These are phyloP conservation scores for Drosophila trapezifrons DNA, from an alignment of 1,140 invertebrate species.

Conservation along the genomic window DNA sequence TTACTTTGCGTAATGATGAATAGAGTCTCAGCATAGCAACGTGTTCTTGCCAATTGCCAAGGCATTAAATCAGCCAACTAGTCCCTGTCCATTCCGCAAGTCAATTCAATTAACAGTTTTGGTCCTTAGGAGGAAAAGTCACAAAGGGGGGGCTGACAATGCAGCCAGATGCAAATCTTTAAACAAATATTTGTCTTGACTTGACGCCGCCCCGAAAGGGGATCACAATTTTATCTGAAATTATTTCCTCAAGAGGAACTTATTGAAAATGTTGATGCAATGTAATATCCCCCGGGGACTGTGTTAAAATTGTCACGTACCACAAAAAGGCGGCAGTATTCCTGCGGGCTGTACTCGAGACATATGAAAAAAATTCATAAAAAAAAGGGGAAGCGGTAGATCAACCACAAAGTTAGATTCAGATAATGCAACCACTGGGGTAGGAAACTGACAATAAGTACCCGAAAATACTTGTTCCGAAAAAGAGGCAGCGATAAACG, in stretches of 20 bases:
- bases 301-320: constrained; percentile 81
- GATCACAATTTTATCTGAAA: constrained; percentile 29
- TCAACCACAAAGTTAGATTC: constrained; percentile 53
- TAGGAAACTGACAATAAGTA: constrained; percentile 25
- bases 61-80: constrained; percentile 22
- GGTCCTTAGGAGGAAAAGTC: constrained; percentile 2
- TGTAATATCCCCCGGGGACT: constrained; percentile 22
- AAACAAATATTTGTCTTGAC: constrained; percentile 78
- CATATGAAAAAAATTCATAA: constrained; percentile 20
- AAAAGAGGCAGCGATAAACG: constrained; percentile 73
- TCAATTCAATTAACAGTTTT: constrained; percentile 22
- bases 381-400: constrained; percentile 49
- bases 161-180: constrained; percentile 72
- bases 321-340: constrained; percentile 28
- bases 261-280: constrained; percentile 42
- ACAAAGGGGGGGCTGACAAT: constrained; percentile 44
- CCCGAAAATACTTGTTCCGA: constrained; percentile 54
- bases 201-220: constrained; percentile 24
- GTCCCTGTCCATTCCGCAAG: neutral
- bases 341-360: constrained; percentile 60
- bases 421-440: constrained; percentile 57
- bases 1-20: constrained; percentile 16
- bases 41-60: constrained; percentile 9
- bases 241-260: constrained; percentile 9
- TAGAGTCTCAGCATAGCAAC: constrained; percentile 4